Evolutionary conservation across 2,888 invertebrate species (phyloP).

Genomic region (Lochmaea capreae): DNA sequence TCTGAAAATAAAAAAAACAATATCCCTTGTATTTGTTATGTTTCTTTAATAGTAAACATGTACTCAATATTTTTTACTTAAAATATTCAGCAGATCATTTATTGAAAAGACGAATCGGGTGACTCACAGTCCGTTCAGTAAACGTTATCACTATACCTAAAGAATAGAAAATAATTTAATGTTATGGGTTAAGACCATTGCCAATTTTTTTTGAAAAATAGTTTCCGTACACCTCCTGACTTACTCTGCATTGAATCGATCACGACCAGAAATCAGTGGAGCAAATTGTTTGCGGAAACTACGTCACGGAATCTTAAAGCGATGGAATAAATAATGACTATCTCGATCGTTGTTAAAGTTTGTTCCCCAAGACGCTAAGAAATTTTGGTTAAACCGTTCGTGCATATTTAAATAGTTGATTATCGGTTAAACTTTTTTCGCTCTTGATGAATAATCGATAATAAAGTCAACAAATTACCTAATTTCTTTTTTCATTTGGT

Average conservation of each 20-base stretch:
- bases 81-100: too few relatives aligned
- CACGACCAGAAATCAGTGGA: slow-evolving; percentile 10
- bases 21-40: too few relatives aligned
- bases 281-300: slow-evolving; percentile 17
- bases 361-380: not conserved
- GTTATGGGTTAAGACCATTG: not conserved
- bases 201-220: not conserved
- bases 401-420: slow-evolving; percentile 11
- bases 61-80: too few relatives aligned
- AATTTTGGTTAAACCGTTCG: slow-evolving; percentile 9
- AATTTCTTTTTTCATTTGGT: not conserved
- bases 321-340: slow-evolving; percentile 15
- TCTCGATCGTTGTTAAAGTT: slow-evolving; percentile 8
- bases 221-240: not conserved
- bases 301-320: slow-evolving; percentile 13
- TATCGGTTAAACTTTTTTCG: slow-evolving; percentile 1
- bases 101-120: too few relatives aligned
- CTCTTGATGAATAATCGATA: not conserved
- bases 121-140: too few relatives aligned
- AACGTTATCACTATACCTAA: not conserved
- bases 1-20: too few relatives aligned
- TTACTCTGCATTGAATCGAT: slow-evolving; percentile 11
- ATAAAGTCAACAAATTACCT: not conserved
- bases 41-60: too few relatives aligned
- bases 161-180: not conserved